phyloP scores from a whole-genome alignment of 2,888 invertebrate species.

The Acronicta psi region DNA sequence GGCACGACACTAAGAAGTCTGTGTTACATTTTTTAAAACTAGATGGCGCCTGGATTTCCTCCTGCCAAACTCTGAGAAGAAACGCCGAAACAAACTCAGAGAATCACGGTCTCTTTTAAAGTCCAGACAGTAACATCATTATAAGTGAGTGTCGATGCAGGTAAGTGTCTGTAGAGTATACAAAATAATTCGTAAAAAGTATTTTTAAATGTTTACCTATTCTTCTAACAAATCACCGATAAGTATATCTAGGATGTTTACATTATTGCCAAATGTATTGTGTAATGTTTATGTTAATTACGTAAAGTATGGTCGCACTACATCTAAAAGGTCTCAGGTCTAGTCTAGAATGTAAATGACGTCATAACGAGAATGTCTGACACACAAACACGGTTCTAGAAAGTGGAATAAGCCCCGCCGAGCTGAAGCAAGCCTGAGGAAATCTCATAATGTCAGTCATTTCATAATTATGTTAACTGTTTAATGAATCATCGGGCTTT shows the following conservation, averaged over 20 bases:
- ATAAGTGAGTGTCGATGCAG: no score
- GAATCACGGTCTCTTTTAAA: no score
- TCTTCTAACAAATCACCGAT: background rate
- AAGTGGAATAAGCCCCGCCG: conserved; percentile 43
- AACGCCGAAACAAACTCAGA: no score
- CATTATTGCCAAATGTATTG: conserved; percentile 20
- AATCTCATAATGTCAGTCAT: conserved; percentile 46
- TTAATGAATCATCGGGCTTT: conserved; percentile 29
- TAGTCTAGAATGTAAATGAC: conserved; percentile 47
- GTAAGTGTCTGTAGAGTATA: no score
- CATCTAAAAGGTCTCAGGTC: conserved; percentile 34
- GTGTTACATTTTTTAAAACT: no score
- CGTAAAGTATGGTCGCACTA: conserved; percentile 31
- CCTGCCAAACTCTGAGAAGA: no score
- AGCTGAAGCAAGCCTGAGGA: conserved; percentile 32
- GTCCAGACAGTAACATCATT: no score
- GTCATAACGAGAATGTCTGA: conserved; percentile 41
- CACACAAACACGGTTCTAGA: conserved; percentile 55
- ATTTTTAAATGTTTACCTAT: no score
- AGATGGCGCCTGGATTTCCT: no score
- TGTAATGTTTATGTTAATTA: conserved; percentile 30
- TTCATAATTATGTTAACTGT: conserved; percentile 49
- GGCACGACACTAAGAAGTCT: no score
- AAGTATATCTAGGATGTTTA: background rate
- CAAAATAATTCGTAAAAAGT: no score